Conservation (phyloP, 2,113 vertebrate genomes). For the Bettongia penicillata region DNA sequence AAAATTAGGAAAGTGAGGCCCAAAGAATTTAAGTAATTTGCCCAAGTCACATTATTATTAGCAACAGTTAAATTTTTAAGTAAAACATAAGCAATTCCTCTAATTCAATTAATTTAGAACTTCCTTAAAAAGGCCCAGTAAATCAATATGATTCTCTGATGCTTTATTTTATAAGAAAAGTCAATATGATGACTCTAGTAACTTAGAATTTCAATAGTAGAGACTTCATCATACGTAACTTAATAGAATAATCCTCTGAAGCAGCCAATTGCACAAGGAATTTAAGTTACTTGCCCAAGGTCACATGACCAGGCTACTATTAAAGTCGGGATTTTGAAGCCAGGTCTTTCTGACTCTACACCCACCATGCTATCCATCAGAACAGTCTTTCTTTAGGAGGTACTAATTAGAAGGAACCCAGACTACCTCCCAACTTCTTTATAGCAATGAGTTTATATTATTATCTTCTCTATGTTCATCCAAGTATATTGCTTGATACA, state of each 20-base stretch:
- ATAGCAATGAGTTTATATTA: background rate
- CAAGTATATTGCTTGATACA: background rate
- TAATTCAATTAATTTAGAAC: background rate
- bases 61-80: background rate
- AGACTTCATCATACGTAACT: background rate
- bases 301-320: background rate
- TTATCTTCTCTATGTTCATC: background rate
- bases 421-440: background rate
- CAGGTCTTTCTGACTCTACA: background rate
- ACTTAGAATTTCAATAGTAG: background rate
- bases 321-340: background rate
- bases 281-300: background rate
- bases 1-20: background rate
- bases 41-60: too few species aligned
- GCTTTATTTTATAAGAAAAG: background rate
- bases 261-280: background rate
- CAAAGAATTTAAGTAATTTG: background rate
- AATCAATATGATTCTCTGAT: background rate
- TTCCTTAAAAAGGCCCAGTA: background rate
- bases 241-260: background rate
- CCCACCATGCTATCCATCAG: background rate
- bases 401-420: background rate
- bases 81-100: background rate
- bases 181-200: background rate
- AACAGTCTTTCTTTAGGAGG: background rate